Evolutionary conservation across 2,888 invertebrate genomes (phyloP).

Genomic region (Volucella inanis): DNA sequence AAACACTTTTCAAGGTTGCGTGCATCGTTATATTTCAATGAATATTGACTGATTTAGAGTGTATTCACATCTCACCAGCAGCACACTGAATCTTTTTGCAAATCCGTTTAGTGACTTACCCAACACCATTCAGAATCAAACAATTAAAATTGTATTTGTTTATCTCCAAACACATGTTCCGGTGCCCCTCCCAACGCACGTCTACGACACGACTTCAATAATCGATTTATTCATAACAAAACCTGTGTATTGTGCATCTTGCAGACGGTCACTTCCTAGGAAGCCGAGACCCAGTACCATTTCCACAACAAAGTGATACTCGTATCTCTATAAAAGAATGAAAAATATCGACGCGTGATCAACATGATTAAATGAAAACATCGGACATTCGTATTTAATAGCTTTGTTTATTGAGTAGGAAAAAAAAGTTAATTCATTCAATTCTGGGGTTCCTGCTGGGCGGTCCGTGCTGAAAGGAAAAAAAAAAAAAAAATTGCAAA

Average conservation of each 20-base stretch:
- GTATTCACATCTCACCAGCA: no score
- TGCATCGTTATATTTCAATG: no score
- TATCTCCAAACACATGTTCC: not conserved
- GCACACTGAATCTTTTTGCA: no score
- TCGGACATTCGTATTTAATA: conserved; percentile 16
- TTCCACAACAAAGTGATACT: not conserved
- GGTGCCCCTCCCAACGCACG: conserved; percentile 11
- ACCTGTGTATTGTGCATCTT: not conserved
- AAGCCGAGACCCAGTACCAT: conserved; percentile 3
- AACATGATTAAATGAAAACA: conserved; percentile 30
- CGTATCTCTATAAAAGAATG: no score
- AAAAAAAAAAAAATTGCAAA: conserved; percentile 17
- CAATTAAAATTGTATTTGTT: not conserved
- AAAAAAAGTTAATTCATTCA: conserved; percentile 49
- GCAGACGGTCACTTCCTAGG: not conserved
- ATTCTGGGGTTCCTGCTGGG: conserved; percentile 6
- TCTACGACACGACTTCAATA: not conserved
- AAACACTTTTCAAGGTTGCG: no score
- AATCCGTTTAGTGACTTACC: not conserved
- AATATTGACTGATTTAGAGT: no score
- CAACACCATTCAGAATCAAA: not conserved
- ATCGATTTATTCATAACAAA: not conserved
- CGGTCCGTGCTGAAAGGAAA: conserved; percentile 23
- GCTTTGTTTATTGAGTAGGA: conserved; percentile 58
- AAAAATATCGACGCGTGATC: not conserved